Conservation (phyloP, 2,113 vertebrate species). For the Odontophorus gujanensis region DNA sequence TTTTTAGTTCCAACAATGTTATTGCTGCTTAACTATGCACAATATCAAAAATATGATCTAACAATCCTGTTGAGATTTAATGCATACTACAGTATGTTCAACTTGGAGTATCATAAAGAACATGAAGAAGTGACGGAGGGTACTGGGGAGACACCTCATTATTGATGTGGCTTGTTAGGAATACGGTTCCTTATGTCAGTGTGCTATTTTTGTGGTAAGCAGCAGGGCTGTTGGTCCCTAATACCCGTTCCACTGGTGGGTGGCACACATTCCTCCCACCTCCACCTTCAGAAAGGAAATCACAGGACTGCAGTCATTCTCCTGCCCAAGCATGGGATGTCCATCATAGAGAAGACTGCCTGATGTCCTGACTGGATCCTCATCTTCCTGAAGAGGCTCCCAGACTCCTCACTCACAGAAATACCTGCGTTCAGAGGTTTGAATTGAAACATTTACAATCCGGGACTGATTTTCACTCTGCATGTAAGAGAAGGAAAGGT, state of each 20-base stretch:
- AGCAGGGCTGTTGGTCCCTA: background rate
- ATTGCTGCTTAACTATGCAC: conserved; percentile 28
- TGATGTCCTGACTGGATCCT: background rate
- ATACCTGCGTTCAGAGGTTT: background rate
- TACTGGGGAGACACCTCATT: background rate
- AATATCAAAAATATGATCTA: background rate
- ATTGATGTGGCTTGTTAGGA: background rate
- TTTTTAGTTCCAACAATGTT: background rate
- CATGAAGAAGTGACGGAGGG: background rate
- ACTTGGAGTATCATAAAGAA: background rate
- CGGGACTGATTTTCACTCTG: background rate
- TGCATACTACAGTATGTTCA: background rate
- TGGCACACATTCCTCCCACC: background rate
- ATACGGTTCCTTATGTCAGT: background rate
- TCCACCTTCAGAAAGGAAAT: background rate
- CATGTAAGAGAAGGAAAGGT: background rate
- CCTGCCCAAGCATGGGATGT: background rate
- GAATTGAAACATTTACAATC: background rate
- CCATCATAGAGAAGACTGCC: background rate
- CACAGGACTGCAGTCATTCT: background rate
- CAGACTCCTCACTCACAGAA: background rate
- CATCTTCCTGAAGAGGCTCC: fast-evolving
- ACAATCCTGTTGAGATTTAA: background rate
- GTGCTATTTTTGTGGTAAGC: background rate
- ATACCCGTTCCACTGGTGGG: background rate